Evolutionary conservation across 2,888 invertebrate genomes (phyloP), one percentile per base, ranked within the genome.

Genomic region (Adelphocoris suturalis): DNA sequence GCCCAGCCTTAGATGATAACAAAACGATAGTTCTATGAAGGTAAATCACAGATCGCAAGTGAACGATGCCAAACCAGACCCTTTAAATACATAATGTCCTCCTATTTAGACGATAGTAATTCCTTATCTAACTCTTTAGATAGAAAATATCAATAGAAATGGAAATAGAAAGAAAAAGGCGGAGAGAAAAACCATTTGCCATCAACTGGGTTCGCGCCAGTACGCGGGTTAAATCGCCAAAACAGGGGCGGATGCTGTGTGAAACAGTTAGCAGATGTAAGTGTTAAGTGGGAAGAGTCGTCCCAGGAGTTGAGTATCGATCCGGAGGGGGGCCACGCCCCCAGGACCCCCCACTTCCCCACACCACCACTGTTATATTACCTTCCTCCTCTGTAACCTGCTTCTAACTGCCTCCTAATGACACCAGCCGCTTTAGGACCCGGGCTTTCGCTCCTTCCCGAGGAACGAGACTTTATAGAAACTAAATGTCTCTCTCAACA

Each of bases 401-500:
- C 16, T 82, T 52, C 37, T 86, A 82, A 82, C 82, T 82, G 52
- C 82, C 86, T 75, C 68, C 76, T 86, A 86, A 86, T 86, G 86
- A 86, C 47, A 75, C 75, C 37, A 47, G 86, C 68, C 86, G 75
- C 75, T 86, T 86, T 86, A 86, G 86, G 46, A 86, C 86, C 47
- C 23, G 52, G 47, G 37, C 37, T 19, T 82, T 61, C 48, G 86
- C 86, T 61, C 68, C 86, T 57, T 85, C 85, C 27, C 85, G 27
- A n/a, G 37, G 37, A n/a, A 85, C 55, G 85, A 86, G 86, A 86
- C 86, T 86, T 86, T 86, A 86, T 86, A 86, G 86, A 86, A 86
- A 86, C 75, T 86, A 86, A 86, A 86, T 86, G 86, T 86, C 86
- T 86, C 86, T 75, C 86, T 86, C 86, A 86, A 86, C 86, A 86